These are phyloP conservation scores for Scophthalmus maximus DNA, from an alignment of 2,113 vertebrate genomes.

Conservation along the genomic window DNA sequence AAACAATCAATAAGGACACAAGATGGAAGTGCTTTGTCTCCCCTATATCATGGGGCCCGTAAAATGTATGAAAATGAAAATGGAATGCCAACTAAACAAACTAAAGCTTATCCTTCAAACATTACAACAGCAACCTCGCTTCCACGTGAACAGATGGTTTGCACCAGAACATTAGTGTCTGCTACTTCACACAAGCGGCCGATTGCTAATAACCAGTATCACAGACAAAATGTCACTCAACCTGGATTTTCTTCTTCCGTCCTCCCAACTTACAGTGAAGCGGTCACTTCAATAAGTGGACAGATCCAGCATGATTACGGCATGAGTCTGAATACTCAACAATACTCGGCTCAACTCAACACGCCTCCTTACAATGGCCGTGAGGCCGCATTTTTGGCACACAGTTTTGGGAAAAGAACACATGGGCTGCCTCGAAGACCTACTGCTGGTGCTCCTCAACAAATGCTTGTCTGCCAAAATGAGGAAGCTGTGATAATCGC, in stretches of 20 bases:
- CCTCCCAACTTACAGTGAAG: not conserved
- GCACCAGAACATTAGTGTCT: not conserved
- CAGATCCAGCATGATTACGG: not conserved
- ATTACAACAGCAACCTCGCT: not conserved
- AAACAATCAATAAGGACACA: not conserved
- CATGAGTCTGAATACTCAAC: not conserved
- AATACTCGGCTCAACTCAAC: not conserved
- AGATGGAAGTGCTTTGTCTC: no score
- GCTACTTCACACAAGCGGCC: not conserved
- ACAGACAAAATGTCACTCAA: not conserved
- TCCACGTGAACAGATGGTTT: not conserved
- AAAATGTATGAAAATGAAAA: not conserved
- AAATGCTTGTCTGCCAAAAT: accelerated
- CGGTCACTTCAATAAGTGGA: not conserved
- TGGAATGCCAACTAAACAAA: no score
- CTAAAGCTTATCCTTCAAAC: not conserved
- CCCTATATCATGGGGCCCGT: not conserved
- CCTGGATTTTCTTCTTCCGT: not conserved
- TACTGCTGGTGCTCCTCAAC: not conserved
- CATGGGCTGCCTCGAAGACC: not conserved
- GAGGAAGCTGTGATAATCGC: not conserved
- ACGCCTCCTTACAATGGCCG: not conserved
- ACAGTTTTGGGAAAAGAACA: not conserved
- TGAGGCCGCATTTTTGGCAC: not conserved
- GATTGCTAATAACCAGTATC: not conserved